Base-by-base conservation (phyloP, 2,888 invertebrate genomes). In the Drosophila birchii region DNA sequence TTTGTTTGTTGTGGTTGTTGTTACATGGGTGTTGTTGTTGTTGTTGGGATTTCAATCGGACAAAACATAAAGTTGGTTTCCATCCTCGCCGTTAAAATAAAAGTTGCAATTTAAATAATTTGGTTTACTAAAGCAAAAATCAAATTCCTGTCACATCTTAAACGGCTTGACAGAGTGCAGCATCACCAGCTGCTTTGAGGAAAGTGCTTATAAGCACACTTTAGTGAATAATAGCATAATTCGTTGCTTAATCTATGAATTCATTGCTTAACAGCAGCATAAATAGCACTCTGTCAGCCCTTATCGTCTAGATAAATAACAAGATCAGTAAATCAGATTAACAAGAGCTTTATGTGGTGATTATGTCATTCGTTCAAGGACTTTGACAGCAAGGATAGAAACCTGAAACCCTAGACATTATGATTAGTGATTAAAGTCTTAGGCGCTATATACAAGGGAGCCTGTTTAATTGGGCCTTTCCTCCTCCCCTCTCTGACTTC, bases 401-500 rank as follows among this genome's bases (percentile, higher is more conserved):
- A 45, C 45, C 47, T 2, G 11, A 29, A 29, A 29, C 26, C n/a
- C 11, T 29, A n/a, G 12, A 47, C 47, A 29, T 47, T 47, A 47
- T 75, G 20, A 36, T 36, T 11, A 51, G 43, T 51, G 49, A 74
- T 74, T 67, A 51, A 44, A 34, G 49, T 54, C 54, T 54, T 56
- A 67, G 74, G 66, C 55, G 54, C 53, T 64, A 62, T 72, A 23
- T 71, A 72, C 71, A 63, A 51, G 71, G 41, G 41, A 56, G 47
- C 29, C 29, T 54, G 23, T 45, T 11, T n/a, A 11, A 3, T 47
- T 16, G 32, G 51, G 47, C 34, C 38, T 34, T 34, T 43, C 26
- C 14, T 23, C 23, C 23, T n/a, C 8, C 34, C 14, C 20, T 43
- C 39, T 44, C 55, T 20, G 36, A 11, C 34, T 34, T 6, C 1